Conservation (phyloP, 2,888 invertebrate species). For the Leptinotarsa peninsularis region DNA sequence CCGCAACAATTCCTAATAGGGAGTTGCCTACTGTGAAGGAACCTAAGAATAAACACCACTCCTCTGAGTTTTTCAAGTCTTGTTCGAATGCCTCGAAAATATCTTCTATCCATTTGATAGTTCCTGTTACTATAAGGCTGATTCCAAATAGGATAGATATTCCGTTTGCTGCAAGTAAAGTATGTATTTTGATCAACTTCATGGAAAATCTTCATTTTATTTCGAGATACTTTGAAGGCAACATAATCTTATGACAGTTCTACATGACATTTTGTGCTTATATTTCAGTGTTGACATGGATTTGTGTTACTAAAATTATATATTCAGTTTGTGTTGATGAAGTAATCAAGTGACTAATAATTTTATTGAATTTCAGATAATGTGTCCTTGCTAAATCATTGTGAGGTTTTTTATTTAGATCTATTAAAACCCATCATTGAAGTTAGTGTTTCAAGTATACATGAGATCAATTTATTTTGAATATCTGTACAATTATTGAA, state of each 20-base stretch:
- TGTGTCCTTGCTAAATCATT: too few relatives aligned
- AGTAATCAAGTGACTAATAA: too few relatives aligned
- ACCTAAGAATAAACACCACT: constrained; percentile 23
- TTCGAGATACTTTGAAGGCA: neutral
- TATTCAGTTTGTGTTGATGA: too few relatives aligned
- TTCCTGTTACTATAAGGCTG: constrained; percentile 12
- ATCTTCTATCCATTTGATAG: neutral
- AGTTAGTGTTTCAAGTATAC: too few relatives aligned
- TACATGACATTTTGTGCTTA: neutral
- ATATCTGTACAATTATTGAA: too few relatives aligned
- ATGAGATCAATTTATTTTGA: too few relatives aligned
- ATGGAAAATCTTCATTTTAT: neutral
- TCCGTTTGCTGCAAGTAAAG: neutral
- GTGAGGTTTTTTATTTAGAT: too few relatives aligned
- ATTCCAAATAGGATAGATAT: constrained; percentile 2
- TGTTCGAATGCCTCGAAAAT: constrained; percentile 10
- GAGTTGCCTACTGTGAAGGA: neutral
- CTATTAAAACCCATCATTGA: too few relatives aligned
- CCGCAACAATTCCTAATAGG: neutral
- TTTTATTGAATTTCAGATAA: too few relatives aligned
- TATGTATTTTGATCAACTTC: neutral
- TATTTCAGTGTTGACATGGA: neutral
- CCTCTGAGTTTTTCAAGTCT: neutral
- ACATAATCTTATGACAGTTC: neutral
- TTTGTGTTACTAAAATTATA: neutral